Conservation (phyloP, 2,888 invertebrate genomes). For the Archaeoteleia sp. region DNA sequence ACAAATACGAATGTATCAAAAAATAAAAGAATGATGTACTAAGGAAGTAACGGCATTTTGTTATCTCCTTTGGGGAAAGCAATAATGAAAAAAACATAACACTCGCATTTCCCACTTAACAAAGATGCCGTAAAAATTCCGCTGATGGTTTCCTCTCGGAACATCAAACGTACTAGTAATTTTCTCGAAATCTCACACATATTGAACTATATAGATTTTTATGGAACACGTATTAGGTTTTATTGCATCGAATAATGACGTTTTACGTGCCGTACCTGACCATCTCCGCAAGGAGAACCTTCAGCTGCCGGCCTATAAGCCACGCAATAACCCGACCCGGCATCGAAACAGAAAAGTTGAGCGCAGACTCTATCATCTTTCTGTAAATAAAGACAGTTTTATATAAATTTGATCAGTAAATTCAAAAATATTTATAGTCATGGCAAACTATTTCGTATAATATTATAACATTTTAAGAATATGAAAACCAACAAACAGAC, state of each 20-base stretch:
- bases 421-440: no score
- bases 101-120: conserved; percentile 41
- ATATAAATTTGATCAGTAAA: neutral
- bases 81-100: neutral
- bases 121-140: conserved; percentile 33
- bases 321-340: conserved; percentile 95
- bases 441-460: neutral
- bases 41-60: neutral
- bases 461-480: neutral
- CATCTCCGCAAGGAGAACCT: conserved; percentile 94
- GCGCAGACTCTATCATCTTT: conserved; percentile 97
- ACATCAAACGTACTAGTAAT: conserved; percentile 33
- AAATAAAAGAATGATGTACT: neutral
- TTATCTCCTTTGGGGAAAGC: no score
- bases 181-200: conserved; percentile 44
- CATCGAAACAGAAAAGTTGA: conserved; percentile 95
- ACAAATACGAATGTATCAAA: no score
- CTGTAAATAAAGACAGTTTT: conserved; percentile 74
- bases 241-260: conserved; percentile 43
- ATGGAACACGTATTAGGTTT: conserved; percentile 46
- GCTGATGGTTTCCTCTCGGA: conserved; percentile 6
- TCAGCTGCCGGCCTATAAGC: conserved; percentile 96
- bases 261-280: conserved; percentile 81
- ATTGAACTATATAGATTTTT: conserved; percentile 51
- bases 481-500: no score